phyloP scores from a whole-genome alignment of 1,140 invertebrate genomes.

The Frieseomelitta varia region DNA sequence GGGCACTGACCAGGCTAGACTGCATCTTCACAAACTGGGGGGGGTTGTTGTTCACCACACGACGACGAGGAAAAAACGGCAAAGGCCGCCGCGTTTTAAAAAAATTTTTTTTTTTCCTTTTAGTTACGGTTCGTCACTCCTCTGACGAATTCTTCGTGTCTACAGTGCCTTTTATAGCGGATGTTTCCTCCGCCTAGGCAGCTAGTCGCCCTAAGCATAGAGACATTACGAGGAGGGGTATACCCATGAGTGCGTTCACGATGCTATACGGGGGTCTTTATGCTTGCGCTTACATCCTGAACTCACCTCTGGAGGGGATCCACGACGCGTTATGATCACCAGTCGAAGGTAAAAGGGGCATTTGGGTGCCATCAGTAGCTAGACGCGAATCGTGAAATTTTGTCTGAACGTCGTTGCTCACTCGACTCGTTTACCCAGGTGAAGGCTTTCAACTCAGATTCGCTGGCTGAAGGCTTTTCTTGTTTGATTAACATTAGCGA shows the following conservation, averaged over 20 bases:
- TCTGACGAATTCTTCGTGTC: slow-evolving; percentile 69
- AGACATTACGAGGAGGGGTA: slow-evolving; percentile 62
- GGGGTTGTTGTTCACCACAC: slow-evolving; percentile 18
- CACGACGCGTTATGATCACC: not conserved
- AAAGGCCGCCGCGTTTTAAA: slow-evolving; percentile 45
- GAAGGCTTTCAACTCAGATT: not conserved
- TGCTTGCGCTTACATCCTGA: slow-evolving; percentile 51
- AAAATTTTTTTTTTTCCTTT: slow-evolving; percentile 30
- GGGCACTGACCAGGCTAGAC: slow-evolving; percentile 70
- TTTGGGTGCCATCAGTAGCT: not conserved
- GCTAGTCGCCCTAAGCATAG: slow-evolving; percentile 58
- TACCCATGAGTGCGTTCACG: slow-evolving; percentile 17
- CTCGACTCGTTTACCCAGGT: not conserved
- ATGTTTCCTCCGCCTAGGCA: slow-evolving; percentile 58
- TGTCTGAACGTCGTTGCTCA: not conserved
- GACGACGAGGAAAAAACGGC: slow-evolving; percentile 41
- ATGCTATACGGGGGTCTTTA: slow-evolving; percentile 56
- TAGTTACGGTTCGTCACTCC: slow-evolving; percentile 64
- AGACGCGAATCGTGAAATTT: not conserved
- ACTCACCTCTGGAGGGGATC: slow-evolving; percentile 42
- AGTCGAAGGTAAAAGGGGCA: slow-evolving; percentile 36
- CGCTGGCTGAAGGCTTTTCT: not conserved
- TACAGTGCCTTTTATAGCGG: slow-evolving; percentile 71
- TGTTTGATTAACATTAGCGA: not conserved
- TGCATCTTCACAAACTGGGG: slow-evolving; percentile 55